A percentile compares a stretch with the other conserved stretches of the same genome.
phyloP scores from a whole-genome alignment of 2,113 vertebrate species.

The Varanus komodoensis region DNA sequence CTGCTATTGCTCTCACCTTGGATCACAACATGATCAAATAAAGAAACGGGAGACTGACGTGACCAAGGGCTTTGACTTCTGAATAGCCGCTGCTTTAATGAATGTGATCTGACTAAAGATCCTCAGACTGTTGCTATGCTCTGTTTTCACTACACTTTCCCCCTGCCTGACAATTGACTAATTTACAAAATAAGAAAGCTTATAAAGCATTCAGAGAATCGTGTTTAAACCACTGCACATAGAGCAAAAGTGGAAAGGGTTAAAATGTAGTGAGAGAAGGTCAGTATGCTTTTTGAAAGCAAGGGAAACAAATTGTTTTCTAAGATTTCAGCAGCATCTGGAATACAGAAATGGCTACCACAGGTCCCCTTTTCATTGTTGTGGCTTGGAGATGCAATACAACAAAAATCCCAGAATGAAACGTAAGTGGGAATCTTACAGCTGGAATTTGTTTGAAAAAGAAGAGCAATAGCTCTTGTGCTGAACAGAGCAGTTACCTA shows the following conservation, averaged over 20 bases:
- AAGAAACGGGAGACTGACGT: background rate
- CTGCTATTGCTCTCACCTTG: background rate
- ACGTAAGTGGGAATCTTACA: background rate
- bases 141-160: background rate
- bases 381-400: conserved; percentile 57
- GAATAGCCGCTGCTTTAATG: background rate
- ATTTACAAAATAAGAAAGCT: conserved; percentile 34
- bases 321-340: conserved; percentile 57
- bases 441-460: background rate
- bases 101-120: accelerated
- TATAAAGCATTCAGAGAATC: conserved; percentile 44
- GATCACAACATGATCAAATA: background rate
- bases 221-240: background rate
- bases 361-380: conserved; percentile 59
- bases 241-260: background rate
- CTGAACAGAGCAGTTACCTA: background rate
- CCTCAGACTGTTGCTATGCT: background rate
- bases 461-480: background rate
- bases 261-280: background rate
- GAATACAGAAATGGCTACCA: conserved; percentile 63
- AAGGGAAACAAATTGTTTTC: conserved; percentile 52
- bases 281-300: background rate
- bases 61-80: background rate
- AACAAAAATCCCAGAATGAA: background rate
- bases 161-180: background rate